phyloP scores from a whole-genome alignment of 2,113 vertebrate species.

The Solenodon paradoxus region DNA sequence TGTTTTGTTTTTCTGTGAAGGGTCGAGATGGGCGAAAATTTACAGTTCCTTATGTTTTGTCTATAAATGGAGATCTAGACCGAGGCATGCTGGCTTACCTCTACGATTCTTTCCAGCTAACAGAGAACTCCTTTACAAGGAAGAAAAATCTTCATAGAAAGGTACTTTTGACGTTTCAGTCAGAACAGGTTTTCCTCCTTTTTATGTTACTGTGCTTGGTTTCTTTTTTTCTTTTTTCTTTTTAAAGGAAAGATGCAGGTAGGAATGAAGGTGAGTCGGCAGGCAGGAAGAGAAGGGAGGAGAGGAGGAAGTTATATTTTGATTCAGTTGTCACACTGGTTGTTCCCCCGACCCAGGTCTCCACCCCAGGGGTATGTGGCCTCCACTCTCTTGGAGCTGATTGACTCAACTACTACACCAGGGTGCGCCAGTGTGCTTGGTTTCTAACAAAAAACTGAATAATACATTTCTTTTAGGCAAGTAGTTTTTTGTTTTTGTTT shows the following conservation, averaged over 20 bases:
- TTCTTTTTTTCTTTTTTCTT: no score
- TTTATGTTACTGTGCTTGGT: not conserved
- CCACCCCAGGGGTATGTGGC: no score
- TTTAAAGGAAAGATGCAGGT: no score
- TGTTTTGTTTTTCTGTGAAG: slow-evolving; percentile 80
- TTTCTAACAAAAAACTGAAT: slow-evolving; percentile 22
- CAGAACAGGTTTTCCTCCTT: not conserved
- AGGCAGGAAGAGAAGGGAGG: no score
- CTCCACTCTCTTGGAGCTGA: no score
- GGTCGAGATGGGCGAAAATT: slow-evolving; percentile 88
- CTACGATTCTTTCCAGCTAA: slow-evolving; percentile 90
- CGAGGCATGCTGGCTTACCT: slow-evolving; percentile 89
- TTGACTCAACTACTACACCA: no score
- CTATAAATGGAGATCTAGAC: slow-evolving; percentile 89
- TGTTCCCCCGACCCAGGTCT: no score
- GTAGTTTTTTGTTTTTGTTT: not conserved
- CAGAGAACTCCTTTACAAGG: slow-evolving; percentile 84
- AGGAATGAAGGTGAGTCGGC: no score
- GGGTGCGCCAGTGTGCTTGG: no score
- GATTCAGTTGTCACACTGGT: no score
- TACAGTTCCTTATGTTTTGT: slow-evolving; percentile 89
- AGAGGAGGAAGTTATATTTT: no score
- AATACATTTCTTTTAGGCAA: not conserved
- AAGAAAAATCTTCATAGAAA: slow-evolving; percentile 86
- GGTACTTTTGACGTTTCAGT: slow-evolving; percentile 77